A percentile compares a stretch with the other conserved stretches of the same genome.
Conservation (phyloP, 37 sponge, comb jelly and placozoan genomes). For the Mnemiopsis leidyi region DNA sequence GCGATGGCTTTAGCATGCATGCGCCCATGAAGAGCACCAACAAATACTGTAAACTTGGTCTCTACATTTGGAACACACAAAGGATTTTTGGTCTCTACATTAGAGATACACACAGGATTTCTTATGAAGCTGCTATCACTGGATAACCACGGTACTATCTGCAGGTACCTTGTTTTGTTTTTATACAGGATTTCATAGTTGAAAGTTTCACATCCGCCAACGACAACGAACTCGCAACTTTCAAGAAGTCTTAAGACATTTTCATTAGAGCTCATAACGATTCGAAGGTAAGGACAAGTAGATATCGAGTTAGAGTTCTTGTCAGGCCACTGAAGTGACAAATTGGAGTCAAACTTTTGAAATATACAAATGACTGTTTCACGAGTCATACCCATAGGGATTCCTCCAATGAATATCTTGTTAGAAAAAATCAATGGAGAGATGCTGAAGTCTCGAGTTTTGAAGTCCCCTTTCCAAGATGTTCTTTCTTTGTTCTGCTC, state of each 20-base stretch:
- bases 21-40: constrained; percentile 97
- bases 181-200: not conserved
- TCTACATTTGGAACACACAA: too few relatives aligned
- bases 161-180: not conserved
- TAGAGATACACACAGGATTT: not conserved
- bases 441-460: not conserved
- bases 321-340: not conserved
- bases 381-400: not conserved
- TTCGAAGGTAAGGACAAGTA: not conserved
- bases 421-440: not conserved
- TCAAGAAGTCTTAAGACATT: not conserved
- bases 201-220: constrained; percentile 54
- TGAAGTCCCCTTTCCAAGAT: not conserved
- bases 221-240: not conserved
- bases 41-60: constrained; percentile 91
- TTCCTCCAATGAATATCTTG: constrained; percentile 15
- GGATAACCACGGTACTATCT: not conserved
- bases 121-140: not conserved
- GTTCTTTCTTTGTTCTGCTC: not conserved
- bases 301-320: not conserved
- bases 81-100: not conserved
- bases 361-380: not conserved
- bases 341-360: not conserved
- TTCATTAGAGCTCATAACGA: constrained; percentile 19
- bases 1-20: constrained; percentile 92